Evolutionary conservation across 1,140 invertebrate genomes (phyloP).

Genomic region (Adelges cooleyi): DNA sequence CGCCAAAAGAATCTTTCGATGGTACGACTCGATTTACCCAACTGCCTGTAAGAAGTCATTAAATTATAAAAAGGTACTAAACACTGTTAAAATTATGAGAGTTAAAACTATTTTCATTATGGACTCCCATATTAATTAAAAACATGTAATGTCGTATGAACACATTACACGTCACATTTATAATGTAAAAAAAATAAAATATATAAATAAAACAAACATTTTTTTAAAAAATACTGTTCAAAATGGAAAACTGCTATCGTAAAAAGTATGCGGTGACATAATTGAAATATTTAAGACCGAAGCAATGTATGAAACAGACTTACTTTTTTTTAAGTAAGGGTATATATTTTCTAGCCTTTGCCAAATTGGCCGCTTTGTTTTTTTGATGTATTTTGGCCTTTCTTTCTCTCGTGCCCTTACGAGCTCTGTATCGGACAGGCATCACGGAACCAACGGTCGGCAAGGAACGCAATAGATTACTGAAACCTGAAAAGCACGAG

Average conservation of each 20-base stretch:
- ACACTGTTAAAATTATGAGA: neutral
- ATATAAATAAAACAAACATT: too few relatives aligned
- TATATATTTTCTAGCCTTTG: constrained; percentile 11
- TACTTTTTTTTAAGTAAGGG: constrained; percentile 17
- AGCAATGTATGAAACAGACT: too few relatives aligned
- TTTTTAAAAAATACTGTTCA: too few relatives aligned
- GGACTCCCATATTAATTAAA: too few relatives aligned
- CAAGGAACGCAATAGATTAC: neutral
- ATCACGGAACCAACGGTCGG: neutral
- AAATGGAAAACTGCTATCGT: too few relatives aligned
- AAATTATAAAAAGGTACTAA: neutral
- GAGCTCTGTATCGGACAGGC: constrained; percentile 21
- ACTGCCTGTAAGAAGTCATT: neutral
- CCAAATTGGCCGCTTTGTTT: constrained; percentile 22
- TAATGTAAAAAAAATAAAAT: too few relatives aligned
- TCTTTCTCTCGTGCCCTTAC: constrained; percentile 29
- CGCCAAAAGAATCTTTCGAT: constrained; percentile 8
- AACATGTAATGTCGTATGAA: too few relatives aligned
- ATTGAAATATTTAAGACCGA: too few relatives aligned
- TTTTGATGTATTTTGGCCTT: constrained; percentile 27
- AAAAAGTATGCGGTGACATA: too few relatives aligned
- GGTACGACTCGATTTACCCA: constrained; percentile 19
- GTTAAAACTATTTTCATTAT: too few relatives aligned
- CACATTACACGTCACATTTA: too few relatives aligned
- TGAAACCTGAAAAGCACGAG: too few relatives aligned